These are phyloP conservation scores for Thinocorus orbignyianus DNA, from an alignment of 2,113 vertebrate genomes.

Conservation along the genomic window DNA sequence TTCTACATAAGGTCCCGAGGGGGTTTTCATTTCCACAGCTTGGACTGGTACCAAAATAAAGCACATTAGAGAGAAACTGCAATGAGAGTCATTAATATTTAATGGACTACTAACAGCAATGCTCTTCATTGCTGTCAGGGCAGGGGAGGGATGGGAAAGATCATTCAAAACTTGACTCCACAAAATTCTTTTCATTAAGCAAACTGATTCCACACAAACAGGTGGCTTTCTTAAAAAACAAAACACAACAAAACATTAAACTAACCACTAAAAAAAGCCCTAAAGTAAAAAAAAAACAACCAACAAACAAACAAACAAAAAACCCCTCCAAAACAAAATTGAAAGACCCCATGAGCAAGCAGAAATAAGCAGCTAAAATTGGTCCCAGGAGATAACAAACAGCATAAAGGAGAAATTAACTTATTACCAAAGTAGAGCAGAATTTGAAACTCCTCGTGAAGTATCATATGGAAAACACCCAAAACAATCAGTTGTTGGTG, in stretches of 20 bases:
- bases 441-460: background rate
- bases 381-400: background rate
- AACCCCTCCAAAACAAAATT: rapidly evolving
- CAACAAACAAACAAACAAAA: background rate
- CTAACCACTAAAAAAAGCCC: background rate
- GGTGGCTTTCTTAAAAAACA: background rate
- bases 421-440: background rate
- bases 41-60: slow-evolving; percentile 71
- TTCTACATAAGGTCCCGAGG: slow-evolving; percentile 40
- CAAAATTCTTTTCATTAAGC: background rate
- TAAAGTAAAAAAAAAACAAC: background rate
- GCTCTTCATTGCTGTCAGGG: background rate
- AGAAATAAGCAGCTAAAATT: background rate
- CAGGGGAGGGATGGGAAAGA: background rate
- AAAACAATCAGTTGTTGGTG: background rate
- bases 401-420: background rate
- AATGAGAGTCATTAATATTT: slow-evolving; percentile 65
- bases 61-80: slow-evolving; percentile 64
- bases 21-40: slow-evolving; percentile 58
- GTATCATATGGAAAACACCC: background rate
- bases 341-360: background rate
- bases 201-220: background rate
- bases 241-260: too few relatives aligned
- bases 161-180: background rate
- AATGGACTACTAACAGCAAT: slow-evolving; percentile 50